Evolutionary conservation across 2,888 invertebrate genomes (phyloP).

Genomic region (Orthosia incerta): DNA sequence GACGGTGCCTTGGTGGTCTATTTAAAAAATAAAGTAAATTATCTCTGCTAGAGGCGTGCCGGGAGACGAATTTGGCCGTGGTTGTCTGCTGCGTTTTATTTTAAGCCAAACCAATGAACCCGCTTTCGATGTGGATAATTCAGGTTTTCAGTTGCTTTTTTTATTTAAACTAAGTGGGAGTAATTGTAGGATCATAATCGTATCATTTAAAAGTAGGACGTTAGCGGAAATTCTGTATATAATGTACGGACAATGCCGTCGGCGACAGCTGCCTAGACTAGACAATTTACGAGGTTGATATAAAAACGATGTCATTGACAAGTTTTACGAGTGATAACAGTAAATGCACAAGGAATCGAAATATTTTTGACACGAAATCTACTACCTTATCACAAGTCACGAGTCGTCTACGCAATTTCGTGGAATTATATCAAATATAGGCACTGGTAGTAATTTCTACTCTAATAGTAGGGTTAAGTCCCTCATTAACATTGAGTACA

Average conservation of each 20-base stretch:
- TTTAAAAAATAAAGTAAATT: slow-evolving; percentile 59
- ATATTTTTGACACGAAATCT: background rate
- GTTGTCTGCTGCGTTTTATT: slow-evolving; percentile 74
- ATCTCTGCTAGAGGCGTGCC: slow-evolving; percentile 58
- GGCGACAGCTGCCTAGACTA: slow-evolving; percentile 23
- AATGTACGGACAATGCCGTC: slow-evolving; percentile 14
- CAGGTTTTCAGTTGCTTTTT: slow-evolving; percentile 47
- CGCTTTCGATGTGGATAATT: slow-evolving; percentile 55
- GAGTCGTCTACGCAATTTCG: background rate
- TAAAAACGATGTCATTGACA: slow-evolving; percentile 23
- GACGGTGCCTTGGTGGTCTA: slow-evolving; percentile 39
- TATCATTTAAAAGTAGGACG: slow-evolving; percentile 48
- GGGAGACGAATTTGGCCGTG: slow-evolving; percentile 54
- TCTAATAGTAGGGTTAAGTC: background rate
- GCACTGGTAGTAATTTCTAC: too few relatives aligned
- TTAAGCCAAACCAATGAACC: slow-evolving; percentile 79
- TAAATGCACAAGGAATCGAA: background rate
- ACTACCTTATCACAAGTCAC: background rate
- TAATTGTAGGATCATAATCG: slow-evolving; percentile 22
- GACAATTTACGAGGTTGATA: slow-evolving; percentile 35
- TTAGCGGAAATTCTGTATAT: slow-evolving; percentile 46
- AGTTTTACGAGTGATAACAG: slow-evolving; percentile 28
- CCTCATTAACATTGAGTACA: slow-evolving; percentile 21
- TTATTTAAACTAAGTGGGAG: slow-evolving; percentile 5
- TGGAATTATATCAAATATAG: background rate